Percentiles rank a stretch among this genome's conserved stretches.
phyloP scores from a whole-genome alignment of 2,797 vertebrate genomes.

The Phoebastria nigripes region DNA sequence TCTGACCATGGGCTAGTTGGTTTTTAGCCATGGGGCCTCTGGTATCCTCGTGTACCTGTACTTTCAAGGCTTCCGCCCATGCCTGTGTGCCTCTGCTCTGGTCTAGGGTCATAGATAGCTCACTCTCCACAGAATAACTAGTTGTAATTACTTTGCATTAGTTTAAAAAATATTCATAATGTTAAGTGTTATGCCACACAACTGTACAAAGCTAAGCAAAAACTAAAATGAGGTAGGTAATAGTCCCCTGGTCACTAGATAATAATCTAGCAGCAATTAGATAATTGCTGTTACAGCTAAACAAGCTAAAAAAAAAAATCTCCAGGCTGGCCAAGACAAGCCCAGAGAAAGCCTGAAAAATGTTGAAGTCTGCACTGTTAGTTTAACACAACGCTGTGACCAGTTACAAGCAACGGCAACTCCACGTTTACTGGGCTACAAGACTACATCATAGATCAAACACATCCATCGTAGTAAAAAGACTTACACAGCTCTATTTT shows the following conservation, averaged over 20 bases:
- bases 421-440: not conserved
- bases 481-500: not conserved
- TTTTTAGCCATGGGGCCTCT: not conserved
- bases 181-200: not conserved
- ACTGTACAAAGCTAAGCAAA: not conserved
- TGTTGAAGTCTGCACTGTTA: not conserved
- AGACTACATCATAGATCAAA: not conserved
- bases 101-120: not conserved
- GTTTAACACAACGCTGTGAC: not conserved
- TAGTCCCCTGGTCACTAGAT: not conserved
- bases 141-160: not conserved
- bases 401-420: not conserved
- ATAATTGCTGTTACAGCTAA: not conserved
- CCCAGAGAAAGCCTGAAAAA: not conserved
- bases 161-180: not conserved
- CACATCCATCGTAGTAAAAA: fast-evolving
- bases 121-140: not conserved
- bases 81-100: not conserved
- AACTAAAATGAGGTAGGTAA: not conserved
- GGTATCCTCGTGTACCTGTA: not conserved
- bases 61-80: not conserved
- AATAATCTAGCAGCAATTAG: not conserved
- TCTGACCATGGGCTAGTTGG: not conserved
- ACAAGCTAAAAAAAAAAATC: not conserved
- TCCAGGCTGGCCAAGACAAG: not conserved